A percentile compares a stretch with the other conserved stretches of the same genome.
Conservation (phyloP, 1,140 invertebrate genomes). For the Zaprionus capensis region DNA sequence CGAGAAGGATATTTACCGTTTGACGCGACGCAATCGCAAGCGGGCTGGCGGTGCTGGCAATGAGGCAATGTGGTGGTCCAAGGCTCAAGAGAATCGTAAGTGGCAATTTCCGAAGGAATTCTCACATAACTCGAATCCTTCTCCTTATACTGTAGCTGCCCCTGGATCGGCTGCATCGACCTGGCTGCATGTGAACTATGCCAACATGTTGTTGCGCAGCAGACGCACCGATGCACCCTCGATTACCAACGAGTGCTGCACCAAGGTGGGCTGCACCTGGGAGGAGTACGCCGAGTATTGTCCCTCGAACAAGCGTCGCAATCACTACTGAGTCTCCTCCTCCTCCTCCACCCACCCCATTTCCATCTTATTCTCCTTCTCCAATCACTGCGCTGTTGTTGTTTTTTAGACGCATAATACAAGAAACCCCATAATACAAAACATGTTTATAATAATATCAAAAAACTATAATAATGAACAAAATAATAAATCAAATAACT, state of each 20-base stretch:
- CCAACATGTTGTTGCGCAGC: constrained; percentile 81
- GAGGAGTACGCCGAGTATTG: constrained; percentile 88
- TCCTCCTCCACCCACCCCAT: background rate
- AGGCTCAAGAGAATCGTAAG: constrained; percentile 55
- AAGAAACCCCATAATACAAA: background rate
- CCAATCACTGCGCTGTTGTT: background rate
- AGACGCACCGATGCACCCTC: constrained; percentile 79
- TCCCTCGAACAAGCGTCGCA: constrained; percentile 86
- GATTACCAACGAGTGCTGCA: constrained; percentile 87
- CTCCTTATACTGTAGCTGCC: background rate
- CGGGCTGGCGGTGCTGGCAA: constrained; percentile 40
- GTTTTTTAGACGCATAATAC: constrained; percentile 26
- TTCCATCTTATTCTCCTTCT: background rate
- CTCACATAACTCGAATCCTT: background rate
- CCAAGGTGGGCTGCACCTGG: constrained; percentile 86
- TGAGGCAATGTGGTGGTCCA: constrained; percentile 39
- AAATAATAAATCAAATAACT: background rate
- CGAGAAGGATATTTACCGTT: constrained; percentile 87
- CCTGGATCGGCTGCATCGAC: constrained; percentile 55
- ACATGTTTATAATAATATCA: background rate
- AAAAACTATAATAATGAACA: background rate
- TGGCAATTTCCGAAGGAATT: background rate
- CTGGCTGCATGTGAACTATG: constrained; percentile 80
- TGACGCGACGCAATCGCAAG: constrained; percentile 84
- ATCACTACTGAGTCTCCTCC: constrained; percentile 66